phyloP scores from a whole-genome alignment of 2,797 vertebrate species.

The Sciurus vulgaris region DNA sequence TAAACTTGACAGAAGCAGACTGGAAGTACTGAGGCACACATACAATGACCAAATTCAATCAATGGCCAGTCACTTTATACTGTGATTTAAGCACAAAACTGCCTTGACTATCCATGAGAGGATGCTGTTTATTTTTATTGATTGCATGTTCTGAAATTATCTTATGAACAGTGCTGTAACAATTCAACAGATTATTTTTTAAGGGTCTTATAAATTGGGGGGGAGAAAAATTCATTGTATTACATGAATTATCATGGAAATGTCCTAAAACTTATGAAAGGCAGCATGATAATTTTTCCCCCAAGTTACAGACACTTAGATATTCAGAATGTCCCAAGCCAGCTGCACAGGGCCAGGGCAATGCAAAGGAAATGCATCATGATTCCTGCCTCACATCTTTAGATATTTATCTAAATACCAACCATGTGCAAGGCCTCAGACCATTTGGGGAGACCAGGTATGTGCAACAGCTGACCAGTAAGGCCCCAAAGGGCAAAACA shows the following conservation, averaged over 20 bases:
- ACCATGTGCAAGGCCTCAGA: background rate
- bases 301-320: background rate
- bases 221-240: background rate
- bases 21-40: background rate
- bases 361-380: background rate
- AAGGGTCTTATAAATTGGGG: background rate
- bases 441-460: background rate
- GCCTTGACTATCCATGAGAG: background rate
- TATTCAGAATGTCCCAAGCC: background rate
- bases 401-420: background rate
- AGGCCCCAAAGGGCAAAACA: conserved; percentile 8
- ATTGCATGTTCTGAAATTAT: conserved; percentile 8
- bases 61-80: background rate
- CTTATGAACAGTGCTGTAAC: background rate
- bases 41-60: background rate
- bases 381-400: background rate
- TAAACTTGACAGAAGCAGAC: background rate
- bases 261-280: conserved; percentile 54
- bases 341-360: background rate
- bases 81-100: background rate
- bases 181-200: background rate
- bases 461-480: background rate
- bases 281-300: background rate
- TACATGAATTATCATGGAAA: background rate
- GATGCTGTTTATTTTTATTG: conserved; percentile 9